Percentiles rank a stretch among this genome's conserved stretches.
phyloP scores from a whole-genome alignment of 2,888 invertebrate species.

The Apotomis betuletana region DNA sequence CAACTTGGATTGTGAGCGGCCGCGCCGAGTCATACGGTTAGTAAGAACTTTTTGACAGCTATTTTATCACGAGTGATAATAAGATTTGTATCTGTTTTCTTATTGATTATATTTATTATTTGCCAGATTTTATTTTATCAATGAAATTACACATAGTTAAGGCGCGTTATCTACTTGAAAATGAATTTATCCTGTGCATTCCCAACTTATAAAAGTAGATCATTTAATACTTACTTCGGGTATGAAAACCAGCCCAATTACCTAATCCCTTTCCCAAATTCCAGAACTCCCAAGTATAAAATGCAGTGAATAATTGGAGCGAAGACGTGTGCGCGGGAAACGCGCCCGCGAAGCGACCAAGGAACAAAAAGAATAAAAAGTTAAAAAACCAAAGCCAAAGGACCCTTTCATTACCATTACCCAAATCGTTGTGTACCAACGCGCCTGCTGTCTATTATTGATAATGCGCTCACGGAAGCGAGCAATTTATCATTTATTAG shows the following conservation, averaged over 20 bases:
- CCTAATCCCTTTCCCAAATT: constrained; percentile 14
- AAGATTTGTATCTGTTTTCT: constrained; percentile 66
- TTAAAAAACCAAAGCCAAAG: constrained; percentile 66
- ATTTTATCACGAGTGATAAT: constrained; percentile 70
- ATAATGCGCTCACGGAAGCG: constrained; percentile 41
- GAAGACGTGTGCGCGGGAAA: constrained; percentile 51
- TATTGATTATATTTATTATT: constrained; percentile 49
- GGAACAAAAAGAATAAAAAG: constrained; percentile 74
- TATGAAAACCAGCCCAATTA: background rate
- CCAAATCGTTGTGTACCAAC: constrained; percentile 57
- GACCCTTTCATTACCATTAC: constrained; percentile 70
- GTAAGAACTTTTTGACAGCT: constrained; percentile 62
- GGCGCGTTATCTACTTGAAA: background rate
- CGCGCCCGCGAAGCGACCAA: constrained; percentile 75
- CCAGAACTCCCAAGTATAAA: constrained; percentile 19
- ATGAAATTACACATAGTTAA: background rate
- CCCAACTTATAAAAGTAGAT: background rate
- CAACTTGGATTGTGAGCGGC: constrained; percentile 80
- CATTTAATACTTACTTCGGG: background rate
- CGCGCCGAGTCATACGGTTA: constrained; percentile 81
- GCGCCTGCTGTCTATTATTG: constrained; percentile 50
- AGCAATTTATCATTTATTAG: constrained; percentile 36
- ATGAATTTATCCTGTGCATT: background rate
- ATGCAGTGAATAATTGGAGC: constrained; percentile 34
- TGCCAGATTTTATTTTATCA: constrained; percentile 30